Percentiles rank a stretch among this genome's conserved stretches.
Evolutionary conservation across 1,140 invertebrate genomes (phyloP).

Genomic region (Pseudomyrmex pallidus): DNA sequence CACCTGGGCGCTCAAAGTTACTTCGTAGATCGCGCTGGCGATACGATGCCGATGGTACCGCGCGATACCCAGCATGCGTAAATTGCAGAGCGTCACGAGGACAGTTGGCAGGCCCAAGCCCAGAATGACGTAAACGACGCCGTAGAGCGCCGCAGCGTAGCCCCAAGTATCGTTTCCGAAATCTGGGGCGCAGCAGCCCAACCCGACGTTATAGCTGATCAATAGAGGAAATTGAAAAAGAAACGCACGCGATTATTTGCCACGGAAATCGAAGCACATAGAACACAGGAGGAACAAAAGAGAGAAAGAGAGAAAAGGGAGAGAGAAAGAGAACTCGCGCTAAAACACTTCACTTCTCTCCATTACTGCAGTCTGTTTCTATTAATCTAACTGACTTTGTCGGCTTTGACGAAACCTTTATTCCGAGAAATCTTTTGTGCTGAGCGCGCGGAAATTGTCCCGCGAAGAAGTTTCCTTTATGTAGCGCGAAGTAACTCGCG

Average conservation of each 20-base stretch:
- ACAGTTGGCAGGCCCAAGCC: slow-evolving; percentile 89
- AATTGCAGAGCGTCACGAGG: slow-evolving; percentile 90
- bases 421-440: background rate
- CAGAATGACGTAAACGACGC: slow-evolving; percentile 87
- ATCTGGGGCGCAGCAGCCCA: slow-evolving; percentile 88
- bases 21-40: slow-evolving; percentile 93
- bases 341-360: background rate
- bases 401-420: background rate
- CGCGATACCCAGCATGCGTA: slow-evolving; percentile 91
- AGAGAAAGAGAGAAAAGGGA: no score
- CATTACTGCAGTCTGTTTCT: background rate
- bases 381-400: background rate
- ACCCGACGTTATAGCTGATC: slow-evolving; percentile 84
- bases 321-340: no score
- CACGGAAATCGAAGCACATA: background rate
- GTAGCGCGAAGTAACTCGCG: background rate
- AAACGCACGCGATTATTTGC: background rate
- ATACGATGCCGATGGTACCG: slow-evolving; percentile 93
- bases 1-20: slow-evolving; percentile 92
- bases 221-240: slow-evolving; percentile 39
- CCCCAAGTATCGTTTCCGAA: slow-evolving; percentile 86
- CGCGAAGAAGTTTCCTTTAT: slow-evolving; percentile 14
- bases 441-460: slow-evolving; percentile 9
- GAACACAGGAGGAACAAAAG: no score
- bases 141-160: slow-evolving; percentile 86